Evolutionary conservation across 2,797 vertebrate genomes (phyloP), one percentile per base, ranked within the genome.

Genomic region (Eupleurogrammus muticus): DNA sequence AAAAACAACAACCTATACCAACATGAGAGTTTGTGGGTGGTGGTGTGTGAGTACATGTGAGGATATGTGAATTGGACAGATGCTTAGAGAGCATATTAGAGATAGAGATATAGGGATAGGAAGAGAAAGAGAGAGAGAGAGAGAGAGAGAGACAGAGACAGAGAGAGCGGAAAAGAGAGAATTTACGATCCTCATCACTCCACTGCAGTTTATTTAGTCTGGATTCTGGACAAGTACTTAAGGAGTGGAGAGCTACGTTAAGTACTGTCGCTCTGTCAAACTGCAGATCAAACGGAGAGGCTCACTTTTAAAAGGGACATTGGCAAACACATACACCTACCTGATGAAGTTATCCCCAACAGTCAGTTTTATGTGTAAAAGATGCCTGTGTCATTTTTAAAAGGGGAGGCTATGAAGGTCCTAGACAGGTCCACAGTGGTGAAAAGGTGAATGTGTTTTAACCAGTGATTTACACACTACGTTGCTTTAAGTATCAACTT

Each of bases 1-100:
- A 93, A 94, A 91, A 92, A 94, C 92, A 90, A 90, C 88, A 89
- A 83, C 82, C 89, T 91, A 83, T 93, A 92, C 90, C 92, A 87
- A 93, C 90, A 92, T 89, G 92, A 92, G 79, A 83, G 92, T 92
- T 74, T 89, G 87, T 92, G 91, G 86, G 90, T 66, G 90, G 90
- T 84, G 89, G 89, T 84, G 91, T 90, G 84, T 90, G 91, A 91
- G 85, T 74, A 85, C 85, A 86, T 87, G 90, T 92, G 83, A 89
- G 71, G 82, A 82, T 87, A 88, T 88, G 84, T 90, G 85, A 85
- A 87, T 75, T 86, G 51, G 78, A 87, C 86, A 83, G 78, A 90
- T 90, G 84, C 59, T 72, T 70, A 89, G 84, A 28, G 28, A 28
- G 82, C 79, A 78, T 77, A 80, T 89, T 75, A 75, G 59, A 91